phyloP scores from a whole-genome alignment of 2,113 vertebrate genomes.

The Furnarius figulus region DNA sequence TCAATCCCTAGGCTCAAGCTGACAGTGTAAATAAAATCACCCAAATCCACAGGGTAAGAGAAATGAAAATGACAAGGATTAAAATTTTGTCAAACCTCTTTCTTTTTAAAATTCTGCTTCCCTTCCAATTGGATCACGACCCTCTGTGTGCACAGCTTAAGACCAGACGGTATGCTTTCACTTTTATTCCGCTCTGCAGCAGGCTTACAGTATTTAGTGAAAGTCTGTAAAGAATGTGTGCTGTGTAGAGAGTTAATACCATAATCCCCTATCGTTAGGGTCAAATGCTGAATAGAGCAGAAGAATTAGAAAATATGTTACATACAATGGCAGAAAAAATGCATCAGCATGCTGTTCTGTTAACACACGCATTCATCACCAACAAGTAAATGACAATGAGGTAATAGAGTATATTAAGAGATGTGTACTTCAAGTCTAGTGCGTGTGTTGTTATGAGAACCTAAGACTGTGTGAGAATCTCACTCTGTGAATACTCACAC shows the following conservation, averaged over 20 bases:
- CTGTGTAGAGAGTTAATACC: slow-evolving; percentile 85
- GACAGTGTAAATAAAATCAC: slow-evolving; percentile 99
- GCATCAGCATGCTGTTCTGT: slow-evolving; percentile 76
- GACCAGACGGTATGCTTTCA: slow-evolving; percentile 87
- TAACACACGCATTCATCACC: slow-evolving; percentile 66
- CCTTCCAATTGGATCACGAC: slow-evolving; percentile 88
- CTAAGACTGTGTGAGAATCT: neutral
- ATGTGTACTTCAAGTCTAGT: slow-evolving; percentile 44
- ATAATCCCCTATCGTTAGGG: slow-evolving; percentile 88
- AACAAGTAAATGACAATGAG: slow-evolving; percentile 62
- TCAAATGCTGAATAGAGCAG: slow-evolving; percentile 84
- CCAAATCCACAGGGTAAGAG: slow-evolving; percentile 97
- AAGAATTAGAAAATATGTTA: slow-evolving; percentile 83
- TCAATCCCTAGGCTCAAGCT: slow-evolving; percentile 96
- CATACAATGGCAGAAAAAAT: slow-evolving; percentile 81
- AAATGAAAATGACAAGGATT: slow-evolving; percentile 99
- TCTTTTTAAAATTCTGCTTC: slow-evolving; percentile 87
- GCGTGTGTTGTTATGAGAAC: neutral
- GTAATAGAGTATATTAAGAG: slow-evolving; percentile 60
- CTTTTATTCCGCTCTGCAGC: slow-evolving; percentile 84
- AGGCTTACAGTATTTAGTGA: slow-evolving; percentile 90
- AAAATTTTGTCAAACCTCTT: slow-evolving; percentile 90
- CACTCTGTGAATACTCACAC: neutral
- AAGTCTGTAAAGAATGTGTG: slow-evolving; percentile 86
- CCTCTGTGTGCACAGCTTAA: slow-evolving; percentile 86